Evolutionary conservation across 2,888 invertebrate species (phyloP).

Genomic region (Hoplodrina ambigua): DNA sequence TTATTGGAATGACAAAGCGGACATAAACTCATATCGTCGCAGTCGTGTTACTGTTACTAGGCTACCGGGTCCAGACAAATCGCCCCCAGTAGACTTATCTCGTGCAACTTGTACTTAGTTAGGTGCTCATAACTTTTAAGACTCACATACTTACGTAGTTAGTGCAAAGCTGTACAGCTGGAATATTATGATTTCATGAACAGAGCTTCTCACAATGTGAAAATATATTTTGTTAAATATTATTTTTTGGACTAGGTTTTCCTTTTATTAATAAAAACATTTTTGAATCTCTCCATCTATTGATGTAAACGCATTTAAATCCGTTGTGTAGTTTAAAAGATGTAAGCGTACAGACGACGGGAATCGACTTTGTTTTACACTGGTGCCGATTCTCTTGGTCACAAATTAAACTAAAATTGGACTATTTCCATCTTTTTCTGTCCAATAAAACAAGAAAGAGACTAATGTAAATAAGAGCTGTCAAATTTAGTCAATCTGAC

Average conservation of each 20-base stretch:
- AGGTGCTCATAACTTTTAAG: constrained; percentile 24
- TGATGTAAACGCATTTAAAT: too few species aligned
- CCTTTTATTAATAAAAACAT: too few species aligned
- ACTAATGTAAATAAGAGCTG: too few species aligned
- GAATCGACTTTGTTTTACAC: too few species aligned
- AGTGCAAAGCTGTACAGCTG: background rate
- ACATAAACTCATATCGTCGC: constrained; percentile 12
- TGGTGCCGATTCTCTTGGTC: too few species aligned
- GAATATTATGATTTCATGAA: constrained; percentile 16
- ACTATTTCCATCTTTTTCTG: too few species aligned
- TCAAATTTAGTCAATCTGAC: too few species aligned
- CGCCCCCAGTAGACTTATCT: constrained; percentile 33
- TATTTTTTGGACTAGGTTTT: background rate
- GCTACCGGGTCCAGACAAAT: constrained; percentile 27
- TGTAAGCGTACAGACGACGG: too few species aligned
- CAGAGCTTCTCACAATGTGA: background rate
- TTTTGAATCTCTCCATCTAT: too few species aligned
- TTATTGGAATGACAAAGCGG: background rate
- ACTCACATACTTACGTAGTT: constrained; percentile 24
- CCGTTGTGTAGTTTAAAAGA: too few species aligned
- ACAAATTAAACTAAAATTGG: too few species aligned
- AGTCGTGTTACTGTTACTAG: constrained; percentile 19
- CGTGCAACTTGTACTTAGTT: constrained; percentile 22
- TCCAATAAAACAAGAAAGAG: too few species aligned
- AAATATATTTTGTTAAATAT: background rate